Conservation (phyloP, 2,888 invertebrate species). For the Eupeodes luniger region DNA sequence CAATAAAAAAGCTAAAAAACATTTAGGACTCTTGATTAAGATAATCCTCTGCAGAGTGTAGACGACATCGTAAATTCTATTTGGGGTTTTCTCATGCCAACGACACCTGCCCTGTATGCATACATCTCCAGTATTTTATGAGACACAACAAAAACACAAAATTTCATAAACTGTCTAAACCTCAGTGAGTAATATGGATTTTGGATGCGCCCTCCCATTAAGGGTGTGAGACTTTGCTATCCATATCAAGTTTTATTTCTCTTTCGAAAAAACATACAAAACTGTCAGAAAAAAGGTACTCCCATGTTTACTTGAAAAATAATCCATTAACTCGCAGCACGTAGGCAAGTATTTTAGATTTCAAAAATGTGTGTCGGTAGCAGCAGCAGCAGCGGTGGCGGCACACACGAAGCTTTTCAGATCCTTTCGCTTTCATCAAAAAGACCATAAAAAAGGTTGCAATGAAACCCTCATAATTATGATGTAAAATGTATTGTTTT, state of each 20-base stretch:
- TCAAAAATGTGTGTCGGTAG: no score
- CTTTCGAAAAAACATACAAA: not conserved
- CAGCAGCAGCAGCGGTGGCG: no score
- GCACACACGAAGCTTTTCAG: not conserved
- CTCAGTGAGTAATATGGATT: slow-evolving; percentile 10
- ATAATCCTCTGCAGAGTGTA: slow-evolving; percentile 21
- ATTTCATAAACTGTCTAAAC: slow-evolving; percentile 21
- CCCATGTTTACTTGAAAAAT: slow-evolving; percentile 3
- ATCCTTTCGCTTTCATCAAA: not conserved
- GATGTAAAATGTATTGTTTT: not conserved
- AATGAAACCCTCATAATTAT: not conserved
- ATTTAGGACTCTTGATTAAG: not conserved
- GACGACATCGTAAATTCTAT: slow-evolving; percentile 11
- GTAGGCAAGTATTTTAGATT: slow-evolving; percentile 20
- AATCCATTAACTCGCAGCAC: not conserved
- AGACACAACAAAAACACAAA: not conserved
- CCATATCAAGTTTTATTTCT: slow-evolving; percentile 17
- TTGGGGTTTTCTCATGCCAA: not conserved
- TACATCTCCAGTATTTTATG: not conserved
- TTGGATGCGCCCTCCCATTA: not conserved
- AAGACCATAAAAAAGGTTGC: not conserved
- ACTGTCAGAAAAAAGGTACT: slow-evolving; percentile 18
- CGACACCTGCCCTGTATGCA: not conserved
- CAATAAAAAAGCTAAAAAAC: not conserved
- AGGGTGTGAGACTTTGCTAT: not conserved